Evolutionary conservation across 1,140 invertebrate species (phyloP).

Genomic region (Saxidomus purpurata): DNA sequence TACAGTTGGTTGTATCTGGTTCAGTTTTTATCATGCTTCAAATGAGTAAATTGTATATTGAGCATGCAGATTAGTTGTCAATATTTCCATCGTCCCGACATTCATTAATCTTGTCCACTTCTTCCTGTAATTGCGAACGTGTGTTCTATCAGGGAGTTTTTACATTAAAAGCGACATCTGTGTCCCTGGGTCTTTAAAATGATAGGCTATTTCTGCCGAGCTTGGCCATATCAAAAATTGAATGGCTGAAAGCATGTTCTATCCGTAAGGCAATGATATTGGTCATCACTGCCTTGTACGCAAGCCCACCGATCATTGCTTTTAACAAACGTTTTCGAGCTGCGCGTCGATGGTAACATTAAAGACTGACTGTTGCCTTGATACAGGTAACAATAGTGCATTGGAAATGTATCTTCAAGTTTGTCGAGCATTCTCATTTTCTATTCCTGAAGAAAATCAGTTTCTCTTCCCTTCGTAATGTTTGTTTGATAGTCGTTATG

Average conservation of each 20-base stretch:
- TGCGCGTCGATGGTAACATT: neutral
- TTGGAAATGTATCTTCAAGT: neutral
- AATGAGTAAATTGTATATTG: neutral
- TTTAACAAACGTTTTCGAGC: neutral
- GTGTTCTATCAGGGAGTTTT: neutral
- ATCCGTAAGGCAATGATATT: slow-evolving; percentile 15
- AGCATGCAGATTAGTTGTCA: too few species aligned
- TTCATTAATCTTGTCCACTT: neutral
- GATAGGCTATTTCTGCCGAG: neutral
- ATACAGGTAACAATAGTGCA: neutral
- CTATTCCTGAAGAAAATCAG: neutral
- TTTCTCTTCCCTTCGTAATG: slow-evolving; percentile 5
- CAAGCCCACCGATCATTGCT: slow-evolving; percentile 4
- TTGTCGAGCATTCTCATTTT: neutral
- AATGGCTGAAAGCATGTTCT: neutral
- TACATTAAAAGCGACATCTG: neutral
- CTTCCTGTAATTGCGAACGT: neutral
- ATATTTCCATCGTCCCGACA: too few species aligned
- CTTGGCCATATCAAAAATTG: neutral
- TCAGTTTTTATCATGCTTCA: slow-evolving; percentile 2
- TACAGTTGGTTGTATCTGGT: neutral
- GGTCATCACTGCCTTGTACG: neutral
- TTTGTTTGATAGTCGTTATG: neutral
- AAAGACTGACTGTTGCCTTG: neutral
- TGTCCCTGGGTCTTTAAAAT: neutral